A percentile compares a stretch with the other conserved stretches of the same genome.
Conservation (phyloP, 2,888 invertebrate genomes). For the Chymomyza procnemis region DNA sequence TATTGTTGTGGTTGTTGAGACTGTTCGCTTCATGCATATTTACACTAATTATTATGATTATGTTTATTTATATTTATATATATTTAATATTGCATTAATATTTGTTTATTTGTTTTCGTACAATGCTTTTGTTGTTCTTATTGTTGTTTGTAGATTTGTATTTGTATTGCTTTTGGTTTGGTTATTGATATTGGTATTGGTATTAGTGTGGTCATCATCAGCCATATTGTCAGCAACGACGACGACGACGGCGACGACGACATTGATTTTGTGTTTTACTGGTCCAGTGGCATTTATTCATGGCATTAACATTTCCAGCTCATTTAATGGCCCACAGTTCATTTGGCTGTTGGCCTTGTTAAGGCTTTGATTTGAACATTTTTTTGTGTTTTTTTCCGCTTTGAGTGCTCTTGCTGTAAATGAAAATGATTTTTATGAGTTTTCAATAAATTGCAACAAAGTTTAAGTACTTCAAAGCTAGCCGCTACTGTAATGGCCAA, state of each 20-base stretch:
- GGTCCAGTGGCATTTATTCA: neutral
- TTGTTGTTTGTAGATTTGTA: neutral
- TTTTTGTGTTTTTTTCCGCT: neutral
- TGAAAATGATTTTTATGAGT: constrained; percentile 37
- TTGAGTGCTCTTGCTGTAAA: constrained; percentile 40
- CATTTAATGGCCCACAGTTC: constrained; percentile 41
- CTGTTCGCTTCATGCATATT: constrained; percentile 1
- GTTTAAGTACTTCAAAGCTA: constrained; percentile 3
- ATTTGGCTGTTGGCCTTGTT: constrained; percentile 18
- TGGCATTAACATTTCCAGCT: constrained; percentile 48
- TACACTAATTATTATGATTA: neutral
- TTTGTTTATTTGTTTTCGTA: neutral
- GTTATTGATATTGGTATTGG: neutral
- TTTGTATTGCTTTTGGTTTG: neutral
- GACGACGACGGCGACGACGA: neutral
- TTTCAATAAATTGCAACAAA: constrained; percentile 63
- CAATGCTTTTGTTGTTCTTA: neutral
- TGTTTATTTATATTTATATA: neutral
- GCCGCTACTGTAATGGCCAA: neutral
- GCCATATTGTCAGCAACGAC: constrained; percentile 26
- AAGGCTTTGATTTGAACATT: neutral
- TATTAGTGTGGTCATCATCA: constrained; percentile 1
- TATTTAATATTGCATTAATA: constrained; percentile 10
- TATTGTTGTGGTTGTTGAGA: constrained; percentile 1
- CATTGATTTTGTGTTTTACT: neutral